phyloP scores from a whole-genome alignment of 1,140 invertebrate genomes.

The Dinothrombium tinctorium region DNA sequence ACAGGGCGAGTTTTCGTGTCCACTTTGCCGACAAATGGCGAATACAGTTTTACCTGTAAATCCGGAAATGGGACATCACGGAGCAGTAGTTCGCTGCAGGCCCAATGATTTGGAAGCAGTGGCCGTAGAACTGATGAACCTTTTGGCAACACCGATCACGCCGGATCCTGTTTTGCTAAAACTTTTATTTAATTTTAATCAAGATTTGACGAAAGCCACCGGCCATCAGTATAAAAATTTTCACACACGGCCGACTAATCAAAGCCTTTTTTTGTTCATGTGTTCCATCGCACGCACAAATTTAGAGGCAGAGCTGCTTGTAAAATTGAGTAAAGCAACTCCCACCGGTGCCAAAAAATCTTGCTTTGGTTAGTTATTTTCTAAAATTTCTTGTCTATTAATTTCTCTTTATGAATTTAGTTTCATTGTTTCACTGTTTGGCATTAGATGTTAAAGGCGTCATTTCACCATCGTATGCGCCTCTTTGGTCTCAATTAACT shows the following conservation, averaged over 20 bases:
- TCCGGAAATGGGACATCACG: constrained; percentile 28
- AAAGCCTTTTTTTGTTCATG: constrained; percentile 62
- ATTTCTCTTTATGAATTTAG: too few relatives aligned
- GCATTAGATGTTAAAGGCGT: too few relatives aligned
- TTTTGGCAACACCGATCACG: constrained; percentile 31
- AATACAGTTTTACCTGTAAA: constrained; percentile 69
- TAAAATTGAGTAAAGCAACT: constrained; percentile 53
- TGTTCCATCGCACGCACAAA: constrained; percentile 70
- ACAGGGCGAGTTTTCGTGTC: constrained; percentile 61
- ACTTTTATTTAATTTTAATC: constrained; percentile 46
- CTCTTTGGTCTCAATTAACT: too few relatives aligned
- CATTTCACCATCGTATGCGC: too few relatives aligned
- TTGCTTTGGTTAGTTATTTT: constrained; percentile 39
- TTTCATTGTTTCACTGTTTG: too few relatives aligned
- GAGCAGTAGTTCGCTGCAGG: constrained; percentile 8
- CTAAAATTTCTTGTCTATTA: too few relatives aligned
- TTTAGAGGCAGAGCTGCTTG: constrained; percentile 67
- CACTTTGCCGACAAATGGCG: constrained; percentile 77
- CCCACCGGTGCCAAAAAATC: constrained; percentile 30
- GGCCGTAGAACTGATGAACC: constrained; percentile 6
- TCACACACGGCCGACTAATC: constrained; percentile 16
- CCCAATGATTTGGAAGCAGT: constrained; percentile 6
- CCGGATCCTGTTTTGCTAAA: constrained; percentile 13
- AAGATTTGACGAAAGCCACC: constrained; percentile 64
- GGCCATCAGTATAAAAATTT: constrained; percentile 29